Evolutionary conservation across 2,888 invertebrate genomes (phyloP).

Genomic region (Drosophila nr. fundita): DNA sequence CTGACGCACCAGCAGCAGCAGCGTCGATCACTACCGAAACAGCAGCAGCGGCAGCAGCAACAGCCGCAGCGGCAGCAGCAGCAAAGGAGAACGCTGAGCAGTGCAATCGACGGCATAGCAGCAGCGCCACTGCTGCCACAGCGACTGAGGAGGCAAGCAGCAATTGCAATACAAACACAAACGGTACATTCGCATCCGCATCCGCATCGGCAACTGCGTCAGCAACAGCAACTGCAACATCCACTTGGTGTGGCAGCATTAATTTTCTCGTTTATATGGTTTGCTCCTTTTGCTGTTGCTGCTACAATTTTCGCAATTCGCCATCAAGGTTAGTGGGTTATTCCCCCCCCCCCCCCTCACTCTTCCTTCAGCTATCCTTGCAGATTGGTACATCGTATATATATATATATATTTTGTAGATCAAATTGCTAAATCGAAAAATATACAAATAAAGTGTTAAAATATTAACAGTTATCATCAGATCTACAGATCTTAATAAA

Average conservation of each 20-base stretch:
- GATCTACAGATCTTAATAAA: background rate
- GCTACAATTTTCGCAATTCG: constrained; percentile 82
- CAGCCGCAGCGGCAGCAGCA: constrained; percentile 50
- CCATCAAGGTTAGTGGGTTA: constrained; percentile 78
- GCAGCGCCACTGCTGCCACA: constrained; percentile 59
- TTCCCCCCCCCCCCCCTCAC: background rate
- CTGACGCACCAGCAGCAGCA: constrained; percentile 75
- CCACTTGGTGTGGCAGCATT: constrained; percentile 82
- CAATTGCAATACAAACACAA: constrained; percentile 38
- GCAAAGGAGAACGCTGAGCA: constrained; percentile 29
- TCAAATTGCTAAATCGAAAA: background rate
- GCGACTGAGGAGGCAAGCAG: constrained; percentile 59
- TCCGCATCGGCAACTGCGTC: constrained; percentile 36
- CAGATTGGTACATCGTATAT: background rate
- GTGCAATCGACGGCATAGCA: constrained; percentile 52
- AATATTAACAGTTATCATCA: background rate
- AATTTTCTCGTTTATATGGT: constrained; percentile 83
- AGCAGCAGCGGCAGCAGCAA: constrained; percentile 54
- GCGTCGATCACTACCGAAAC: constrained; percentile 76
- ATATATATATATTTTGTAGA: background rate
- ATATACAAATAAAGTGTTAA: background rate
- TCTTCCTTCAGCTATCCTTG: background rate
- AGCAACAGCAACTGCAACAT: constrained; percentile 61
- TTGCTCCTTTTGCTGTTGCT: constrained; percentile 83
- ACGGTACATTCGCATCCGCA: constrained; percentile 32